Evolutionary conservation across 2,113 vertebrate genomes (phyloP).

Genomic region (Phyllostomus hastatus): DNA sequence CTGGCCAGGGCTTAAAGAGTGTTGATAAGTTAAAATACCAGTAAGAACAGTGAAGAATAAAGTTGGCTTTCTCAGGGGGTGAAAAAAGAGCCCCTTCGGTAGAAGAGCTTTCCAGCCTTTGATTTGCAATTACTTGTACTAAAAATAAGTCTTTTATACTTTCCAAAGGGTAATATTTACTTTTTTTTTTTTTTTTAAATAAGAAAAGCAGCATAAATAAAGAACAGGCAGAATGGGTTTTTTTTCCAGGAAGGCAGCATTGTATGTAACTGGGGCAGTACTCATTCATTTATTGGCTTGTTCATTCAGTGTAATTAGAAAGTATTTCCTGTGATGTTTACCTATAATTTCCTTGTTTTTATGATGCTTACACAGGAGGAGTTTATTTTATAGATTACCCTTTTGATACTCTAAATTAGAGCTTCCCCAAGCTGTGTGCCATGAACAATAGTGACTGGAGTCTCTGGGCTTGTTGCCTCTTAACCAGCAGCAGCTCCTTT

Average conservation of each 20-base stretch:
- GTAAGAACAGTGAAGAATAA: background rate
- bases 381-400: background rate
- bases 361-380: background rate
- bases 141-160: background rate
- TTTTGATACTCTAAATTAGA: background rate
- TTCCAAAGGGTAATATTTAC: background rate
- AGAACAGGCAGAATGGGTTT: background rate
- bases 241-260: background rate
- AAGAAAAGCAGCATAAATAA: background rate
- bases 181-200: background rate
- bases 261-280: background rate
- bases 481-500: background rate
- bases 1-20: background rate
- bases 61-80: background rate
- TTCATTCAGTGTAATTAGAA: background rate
- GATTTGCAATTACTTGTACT: constrained; percentile 19
- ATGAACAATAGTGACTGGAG: background rate
- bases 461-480: background rate
- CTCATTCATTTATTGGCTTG: background rate
- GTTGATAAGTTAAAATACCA: background rate
- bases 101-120: background rate
- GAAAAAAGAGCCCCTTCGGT: background rate
- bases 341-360: background rate
- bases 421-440: background rate
- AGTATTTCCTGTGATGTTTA: background rate